phyloP scores from a whole-genome alignment of 2,797 vertebrate species.

The Pantherophis alleghaniensis region DNA sequence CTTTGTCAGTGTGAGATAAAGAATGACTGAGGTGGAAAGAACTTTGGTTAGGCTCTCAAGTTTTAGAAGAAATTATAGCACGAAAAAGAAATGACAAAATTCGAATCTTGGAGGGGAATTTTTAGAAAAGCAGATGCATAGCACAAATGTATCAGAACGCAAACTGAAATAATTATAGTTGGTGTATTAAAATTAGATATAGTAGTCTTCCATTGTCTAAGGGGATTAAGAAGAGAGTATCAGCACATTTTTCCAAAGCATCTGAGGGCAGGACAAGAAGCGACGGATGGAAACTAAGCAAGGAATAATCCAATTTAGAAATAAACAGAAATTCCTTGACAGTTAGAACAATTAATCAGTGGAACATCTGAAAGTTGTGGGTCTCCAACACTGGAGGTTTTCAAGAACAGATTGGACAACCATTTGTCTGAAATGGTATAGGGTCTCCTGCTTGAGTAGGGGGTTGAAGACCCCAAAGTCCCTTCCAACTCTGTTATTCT shows the following conservation, averaged over 20 bases:
- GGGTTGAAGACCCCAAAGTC: not conserved
- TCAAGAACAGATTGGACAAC: not conserved
- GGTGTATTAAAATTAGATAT: not conserved
- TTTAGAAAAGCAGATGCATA: not conserved
- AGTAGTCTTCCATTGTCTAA: not conserved
- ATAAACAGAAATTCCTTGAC: not conserved
- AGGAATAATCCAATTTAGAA: not conserved
- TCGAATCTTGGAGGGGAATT: not conserved
- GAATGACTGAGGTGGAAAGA: not conserved
- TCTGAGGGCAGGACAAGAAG: not conserved
- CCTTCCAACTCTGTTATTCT: not conserved
- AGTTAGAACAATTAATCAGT: not conserved
- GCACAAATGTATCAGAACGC: too few relatives aligned
- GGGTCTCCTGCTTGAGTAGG: not conserved
- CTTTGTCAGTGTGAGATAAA: not conserved
- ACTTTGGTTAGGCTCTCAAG: too few relatives aligned
- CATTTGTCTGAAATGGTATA: not conserved
- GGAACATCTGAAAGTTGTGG: not conserved
- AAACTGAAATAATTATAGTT: not conserved
- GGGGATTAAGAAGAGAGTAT: not conserved
- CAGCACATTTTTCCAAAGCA: not conserved
- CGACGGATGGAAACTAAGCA: not conserved
- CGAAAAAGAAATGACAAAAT: not conserved
- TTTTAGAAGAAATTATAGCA: not conserved
- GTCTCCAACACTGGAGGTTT: not conserved